phyloP scores from a whole-genome alignment of 2,113 vertebrate genomes.

The Sinocyclocheilus maitianheensis region DNA sequence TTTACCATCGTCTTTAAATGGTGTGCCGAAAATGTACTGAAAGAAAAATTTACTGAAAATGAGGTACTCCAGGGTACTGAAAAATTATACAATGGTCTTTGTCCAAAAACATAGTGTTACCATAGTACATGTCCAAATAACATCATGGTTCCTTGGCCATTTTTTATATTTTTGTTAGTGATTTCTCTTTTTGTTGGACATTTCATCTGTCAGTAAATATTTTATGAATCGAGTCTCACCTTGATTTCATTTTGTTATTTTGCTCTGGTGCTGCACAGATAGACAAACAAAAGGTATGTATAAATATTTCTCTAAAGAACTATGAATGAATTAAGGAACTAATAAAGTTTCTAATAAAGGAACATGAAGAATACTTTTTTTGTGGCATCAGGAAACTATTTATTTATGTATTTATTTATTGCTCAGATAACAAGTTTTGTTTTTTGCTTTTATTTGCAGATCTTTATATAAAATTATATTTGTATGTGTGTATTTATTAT shows the following conservation, averaged over 20 bases:
- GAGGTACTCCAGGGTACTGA: background rate
- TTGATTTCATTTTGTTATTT: slow-evolving; percentile 49
- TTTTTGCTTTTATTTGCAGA: background rate
- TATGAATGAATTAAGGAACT: background rate
- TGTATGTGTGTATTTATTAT: background rate
- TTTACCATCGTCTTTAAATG: background rate
- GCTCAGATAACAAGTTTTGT: background rate
- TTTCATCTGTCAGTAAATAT: background rate
- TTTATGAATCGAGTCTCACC: background rate
- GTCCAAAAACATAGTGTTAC: background rate
- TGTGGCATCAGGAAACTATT: no score
- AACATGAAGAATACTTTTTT: no score
- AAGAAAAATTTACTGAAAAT: background rate
- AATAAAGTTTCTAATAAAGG: background rate
- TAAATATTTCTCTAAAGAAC: background rate
- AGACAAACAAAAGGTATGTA: slow-evolving; percentile 78
- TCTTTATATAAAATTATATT: background rate
- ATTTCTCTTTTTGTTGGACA: background rate
- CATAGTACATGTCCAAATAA: background rate
- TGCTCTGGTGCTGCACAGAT: slow-evolving; percentile 66
- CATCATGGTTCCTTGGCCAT: background rate
- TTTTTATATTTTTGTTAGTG: background rate
- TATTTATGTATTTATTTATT: background rate
- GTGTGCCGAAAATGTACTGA: background rate
- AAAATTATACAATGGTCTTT: background rate